These are phyloP conservation scores for Prochilodus magdalenae DNA, from an alignment of 2,113 vertebrate species.

Conservation along the genomic window DNA sequence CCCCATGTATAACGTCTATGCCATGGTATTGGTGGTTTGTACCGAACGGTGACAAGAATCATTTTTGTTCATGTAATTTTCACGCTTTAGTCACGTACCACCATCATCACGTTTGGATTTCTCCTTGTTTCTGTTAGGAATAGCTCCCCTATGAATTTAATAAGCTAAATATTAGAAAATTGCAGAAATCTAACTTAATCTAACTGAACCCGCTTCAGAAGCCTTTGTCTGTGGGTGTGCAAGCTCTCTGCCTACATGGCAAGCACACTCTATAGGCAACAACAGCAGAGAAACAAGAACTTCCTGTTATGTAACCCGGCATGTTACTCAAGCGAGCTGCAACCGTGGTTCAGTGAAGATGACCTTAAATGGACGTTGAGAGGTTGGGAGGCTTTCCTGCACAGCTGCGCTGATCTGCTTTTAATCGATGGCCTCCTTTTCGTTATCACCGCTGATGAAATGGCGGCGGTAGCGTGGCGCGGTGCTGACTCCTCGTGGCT, in stretches of 20 bases:
- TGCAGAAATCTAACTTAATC: too few species aligned
- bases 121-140: too few species aligned
- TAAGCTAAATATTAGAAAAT: too few species aligned
- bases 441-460: not conserved
- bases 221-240: too few species aligned
- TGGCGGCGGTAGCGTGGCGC: not conserved
- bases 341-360: not conserved
- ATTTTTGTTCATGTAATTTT: too few species aligned
- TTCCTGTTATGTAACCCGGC: slow-evolving; percentile 15
- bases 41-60: too few species aligned
- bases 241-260: not conserved
- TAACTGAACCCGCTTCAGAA: too few species aligned
- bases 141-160: too few species aligned
- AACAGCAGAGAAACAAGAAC: slow-evolving; percentile 30
- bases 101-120: too few species aligned
- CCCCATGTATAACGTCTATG: too few species aligned
- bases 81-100: too few species aligned
- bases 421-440: not conserved
- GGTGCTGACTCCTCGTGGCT: not conserved
- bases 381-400: not conserved
- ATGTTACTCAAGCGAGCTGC: not conserved
- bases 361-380: not conserved
- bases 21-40: too few species aligned
- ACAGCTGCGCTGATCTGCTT: not conserved
- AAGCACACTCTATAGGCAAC: not conserved